Evolutionary conservation across 1,140 invertebrate species (phyloP).

Genomic region (Meteorus sp.): DNA sequence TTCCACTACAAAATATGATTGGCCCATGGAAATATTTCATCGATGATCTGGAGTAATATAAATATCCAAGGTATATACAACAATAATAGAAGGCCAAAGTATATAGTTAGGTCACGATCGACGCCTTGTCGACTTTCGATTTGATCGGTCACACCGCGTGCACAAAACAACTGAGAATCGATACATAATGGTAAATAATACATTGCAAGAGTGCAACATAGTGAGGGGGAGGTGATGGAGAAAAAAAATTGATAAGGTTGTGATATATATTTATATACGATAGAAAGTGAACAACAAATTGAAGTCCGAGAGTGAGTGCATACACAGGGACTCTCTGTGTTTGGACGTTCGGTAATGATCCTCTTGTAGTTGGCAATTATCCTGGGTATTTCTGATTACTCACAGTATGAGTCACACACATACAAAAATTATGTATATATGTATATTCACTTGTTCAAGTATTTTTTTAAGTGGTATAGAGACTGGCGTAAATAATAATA

Average conservation of each 20-base stretch:
- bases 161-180: neutral
- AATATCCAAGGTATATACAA: too few relatives aligned
- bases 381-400: conserved; percentile 30
- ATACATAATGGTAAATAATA: conserved; percentile 21
- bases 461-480: conserved; percentile 2
- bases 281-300: conserved; percentile 21
- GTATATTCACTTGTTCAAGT: neutral
- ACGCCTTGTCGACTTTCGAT: conserved; percentile 19
- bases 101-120: conserved; percentile 13
- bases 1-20: conserved; percentile 2
- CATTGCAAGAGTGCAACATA: too few relatives aligned
- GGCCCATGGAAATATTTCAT: conserved; percentile 14
- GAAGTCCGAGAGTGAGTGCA: neutral
- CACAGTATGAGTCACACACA: conserved; percentile 18
- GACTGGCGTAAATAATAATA: conserved; percentile 33
- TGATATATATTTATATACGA: conserved; percentile 1
- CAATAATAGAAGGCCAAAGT: conserved; percentile 17
- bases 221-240: too few relatives aligned
- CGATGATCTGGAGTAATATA: conserved; percentile 20
- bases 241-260: too few relatives aligned
- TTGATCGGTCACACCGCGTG: conserved; percentile 4
- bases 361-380: conserved; percentile 22
- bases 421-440: neutral
- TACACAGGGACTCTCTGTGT: neutral
- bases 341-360: conserved; percentile 24